Base-by-base conservation (phyloP, 1,140 invertebrate species). In the Panulirus ornatus region DNA sequence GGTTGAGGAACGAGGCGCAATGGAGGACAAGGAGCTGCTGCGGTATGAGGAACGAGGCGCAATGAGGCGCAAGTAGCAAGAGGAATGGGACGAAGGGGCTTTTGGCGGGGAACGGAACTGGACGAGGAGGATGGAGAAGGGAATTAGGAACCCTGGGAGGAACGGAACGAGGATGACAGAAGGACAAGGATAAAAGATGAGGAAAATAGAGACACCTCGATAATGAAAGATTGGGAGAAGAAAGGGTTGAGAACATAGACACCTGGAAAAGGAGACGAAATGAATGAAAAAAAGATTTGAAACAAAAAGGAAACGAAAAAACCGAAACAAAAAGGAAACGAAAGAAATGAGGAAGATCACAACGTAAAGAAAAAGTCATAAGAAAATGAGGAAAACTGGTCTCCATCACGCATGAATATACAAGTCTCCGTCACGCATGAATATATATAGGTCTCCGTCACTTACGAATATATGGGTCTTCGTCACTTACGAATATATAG, bases 1-100 rank as follows among this genome's bases (percentile, higher is more conserved):
- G 58, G 81, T 16, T 9, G 51, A 9, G 30, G 51, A 51, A 1
- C 14, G 34, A 16, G 42, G 78, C 78, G 22, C 5, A 30, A 81
- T 40, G 78, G 78, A 54, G 51, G 47, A 42, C 36, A 78, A 51
- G 34, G 78, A 54, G 78, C 42, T 19, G 44, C 19, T 40, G 27
- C 3, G 22, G 78, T 30, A 9, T 16, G 47, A 58, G 78, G 78
- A 14, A 40, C 14, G 44, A 40, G n/a, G 22, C 19, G 11, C 16
- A 40, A 19, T 16, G 78, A 27, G 44, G 78, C 8, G 27, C 42
- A 27, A 40, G 38, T 3, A 44, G 38, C 11, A 38, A 75, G 16
- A 34, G 38, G 71, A 38, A 75, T 22, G 38, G 22, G 3, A 27
- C 5, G 30, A 38, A 75, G 8, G 38, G 30, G 38, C n/a, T 22